Base-by-base conservation (phyloP, 1,140 invertebrate genomes). In the Pollicipes pollicipes region DNA sequence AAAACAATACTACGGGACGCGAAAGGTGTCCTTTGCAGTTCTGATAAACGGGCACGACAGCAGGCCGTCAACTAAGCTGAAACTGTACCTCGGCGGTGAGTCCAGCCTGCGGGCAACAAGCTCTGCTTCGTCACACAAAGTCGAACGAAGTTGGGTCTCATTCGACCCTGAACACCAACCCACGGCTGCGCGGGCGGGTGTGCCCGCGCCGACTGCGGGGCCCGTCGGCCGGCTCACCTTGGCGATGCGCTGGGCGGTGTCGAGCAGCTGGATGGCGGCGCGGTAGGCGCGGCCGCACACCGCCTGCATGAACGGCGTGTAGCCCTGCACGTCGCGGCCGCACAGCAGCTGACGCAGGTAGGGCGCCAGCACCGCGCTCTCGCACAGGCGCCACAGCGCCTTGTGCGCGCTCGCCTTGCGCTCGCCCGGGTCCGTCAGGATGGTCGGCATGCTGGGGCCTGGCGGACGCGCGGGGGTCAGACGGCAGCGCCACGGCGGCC, bases 261-360 rank as follows among this genome's bases (percentile, higher is more conserved):
- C 91, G 69, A 98, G 82, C 3, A 99, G 77, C 66, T 91, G 86
- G 0, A 95, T 81, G 24, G 93, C 95, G 16, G 95, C 95, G 70
- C 89, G 88, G 76, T 86, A 86, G 0, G 95, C 94, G 0, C 96
- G 86, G 45, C 89, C 88, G 21, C 91, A 87, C 8, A 99, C 91
- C 10, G 96, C 93, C 63, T 93, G 83, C 95, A 99, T 98, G 75
- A 99, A 90, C 0, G 97, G 94, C 0, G 97, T 99, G 77, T 93
- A 91, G 3, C 95, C 96, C 80, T 95, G 89, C 3, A 91, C 89
- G 83, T 99, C 97, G 78, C 90, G 91, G 76, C 73, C 77, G 74
- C 87, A 88, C 1, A 98, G 82, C 70, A 97, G 80, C 75, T 92
- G 88, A 75, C 88, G 85, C 0, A 98, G 81, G 80, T 93, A 86